phyloP scores from a whole-genome alignment of 2,888 invertebrate species.

The Pterobdella sp. region DNA sequence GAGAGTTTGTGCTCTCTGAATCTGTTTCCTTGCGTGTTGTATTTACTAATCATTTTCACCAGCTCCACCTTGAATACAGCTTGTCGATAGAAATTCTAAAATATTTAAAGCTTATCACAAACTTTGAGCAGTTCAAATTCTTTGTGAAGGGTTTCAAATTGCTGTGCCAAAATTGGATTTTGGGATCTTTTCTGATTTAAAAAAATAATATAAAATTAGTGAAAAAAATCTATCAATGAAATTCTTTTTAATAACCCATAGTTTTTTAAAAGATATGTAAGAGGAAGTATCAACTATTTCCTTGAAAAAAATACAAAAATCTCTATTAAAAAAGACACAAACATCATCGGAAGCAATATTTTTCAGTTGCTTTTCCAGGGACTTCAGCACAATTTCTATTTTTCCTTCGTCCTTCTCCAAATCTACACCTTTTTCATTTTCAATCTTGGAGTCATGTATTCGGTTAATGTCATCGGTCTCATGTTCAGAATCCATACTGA shows the following conservation, averaged over 20 bases:
- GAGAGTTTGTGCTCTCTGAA: constrained; percentile 29
- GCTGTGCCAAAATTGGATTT: neutral
- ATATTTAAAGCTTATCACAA: neutral
- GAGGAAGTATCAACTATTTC: too few relatives aligned
- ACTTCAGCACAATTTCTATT: constrained; percentile 23
- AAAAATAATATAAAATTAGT: too few relatives aligned
- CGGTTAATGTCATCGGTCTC: neutral
- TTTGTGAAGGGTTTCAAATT: constrained; percentile 12
- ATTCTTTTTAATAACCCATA: too few relatives aligned
- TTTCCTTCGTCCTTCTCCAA: neutral
- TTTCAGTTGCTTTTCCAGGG: constrained; percentile 20
- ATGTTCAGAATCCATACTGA: neutral
- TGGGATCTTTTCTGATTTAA: constrained; percentile 8
- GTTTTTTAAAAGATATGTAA: too few relatives aligned
- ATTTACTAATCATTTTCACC: constrained; percentile 31
- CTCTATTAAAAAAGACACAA: too few relatives aligned
- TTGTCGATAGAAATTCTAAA: too few relatives aligned
- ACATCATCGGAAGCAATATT: constrained; percentile 19
- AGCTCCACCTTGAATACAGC: constrained; percentile 23
- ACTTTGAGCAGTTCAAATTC: constrained; percentile 26
- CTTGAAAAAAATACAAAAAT: too few relatives aligned
- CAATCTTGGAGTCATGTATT: constrained; percentile 4
- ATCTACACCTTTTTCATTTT: neutral
- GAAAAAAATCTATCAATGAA: too few relatives aligned
- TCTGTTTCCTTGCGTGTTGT: constrained; percentile 28